phyloP scores from a whole-genome alignment of 2,113 vertebrate species.

The Piprites chloris region DNA sequence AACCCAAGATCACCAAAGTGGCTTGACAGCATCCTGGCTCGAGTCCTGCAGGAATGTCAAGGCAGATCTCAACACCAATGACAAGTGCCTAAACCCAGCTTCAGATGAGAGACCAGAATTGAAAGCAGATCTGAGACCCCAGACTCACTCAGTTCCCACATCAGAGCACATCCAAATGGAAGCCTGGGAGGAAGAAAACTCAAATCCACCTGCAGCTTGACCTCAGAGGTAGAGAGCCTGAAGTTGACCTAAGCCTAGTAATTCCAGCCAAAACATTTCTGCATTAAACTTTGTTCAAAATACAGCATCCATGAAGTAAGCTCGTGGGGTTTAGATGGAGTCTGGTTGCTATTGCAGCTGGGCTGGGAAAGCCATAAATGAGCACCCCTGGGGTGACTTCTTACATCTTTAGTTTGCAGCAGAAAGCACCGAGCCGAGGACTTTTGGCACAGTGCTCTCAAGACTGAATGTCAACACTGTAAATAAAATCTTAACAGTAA shows the following conservation, averaged over 20 bases:
- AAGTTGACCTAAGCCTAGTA: neutral
- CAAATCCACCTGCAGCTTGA: neutral
- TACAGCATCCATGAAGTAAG: neutral
- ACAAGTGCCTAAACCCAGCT: neutral
- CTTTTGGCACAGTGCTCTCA: neutral
- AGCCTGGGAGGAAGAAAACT: neutral
- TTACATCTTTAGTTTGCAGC: neutral
- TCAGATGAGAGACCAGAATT: neutral
- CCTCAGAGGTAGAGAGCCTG: neutral
- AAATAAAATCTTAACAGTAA: conserved; percentile 3
- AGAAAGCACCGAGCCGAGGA: neutral
- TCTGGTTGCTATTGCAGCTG: neutral
- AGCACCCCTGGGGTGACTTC: neutral
- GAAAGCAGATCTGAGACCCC: neutral
- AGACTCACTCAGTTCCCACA: neutral
- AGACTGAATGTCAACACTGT: neutral
- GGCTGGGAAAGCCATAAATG: neutral
- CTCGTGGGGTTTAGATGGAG: neutral
- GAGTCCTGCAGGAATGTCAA: neutral
- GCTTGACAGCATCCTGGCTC: neutral
- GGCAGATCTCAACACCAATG: neutral
- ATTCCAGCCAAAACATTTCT: neutral
- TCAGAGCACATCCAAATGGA: neutral
- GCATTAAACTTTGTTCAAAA: neutral
- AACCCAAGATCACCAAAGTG: neutral